Base-by-base conservation (phyloP, 2,888 invertebrate species). In the Campopleginae sp. region DNA sequence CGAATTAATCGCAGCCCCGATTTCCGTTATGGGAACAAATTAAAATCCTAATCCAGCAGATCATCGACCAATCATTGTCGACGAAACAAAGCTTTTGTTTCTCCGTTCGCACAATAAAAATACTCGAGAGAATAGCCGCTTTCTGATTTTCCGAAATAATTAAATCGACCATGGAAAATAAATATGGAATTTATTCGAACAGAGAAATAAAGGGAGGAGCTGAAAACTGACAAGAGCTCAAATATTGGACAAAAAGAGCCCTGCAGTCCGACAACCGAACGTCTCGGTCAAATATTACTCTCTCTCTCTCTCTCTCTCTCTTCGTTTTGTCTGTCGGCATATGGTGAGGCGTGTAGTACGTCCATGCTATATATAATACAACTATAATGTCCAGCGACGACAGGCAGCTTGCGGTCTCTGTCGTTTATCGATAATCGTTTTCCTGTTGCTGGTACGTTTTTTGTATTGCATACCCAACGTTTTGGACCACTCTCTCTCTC, bases 381-480 rank as follows among this genome's bases (percentile, higher is more conserved):
- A 48, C 46, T 72, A 80, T 83, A 80, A 86, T 83, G 83, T 86
- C 77, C 80, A 31, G 84, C 79, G 89, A 89, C 88, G 91, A 89
- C 91, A 90, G 90, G 88, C 91, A 89, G 91, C 86, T 88, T 91
- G 91, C 89, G 91, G 91, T 92, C 90, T 90, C 89, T 89, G 90
- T 91, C 91, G 90, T 91, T 91, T 91, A 89, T 88, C 88, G 91
- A 89, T 91, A 91, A 92, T 92, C 91, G 89, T 75, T 87, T 84
- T 86, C 85, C 88, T 86, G 86, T 86, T 80, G 80, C 71, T 80
- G 72, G 42, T 84, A 61, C 74, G 46, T 63, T 70, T 71, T 63
- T 75, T 79, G 61, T 74, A 61, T 27, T 74, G 44, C 63, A 58
- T 58, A 58, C 71, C 80, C 66, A 23, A 51, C 48, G 23, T 74